These are phyloP conservation scores for Chironomus tepperi DNA, from an alignment of 1,140 invertebrate genomes.

Conservation along the genomic window DNA sequence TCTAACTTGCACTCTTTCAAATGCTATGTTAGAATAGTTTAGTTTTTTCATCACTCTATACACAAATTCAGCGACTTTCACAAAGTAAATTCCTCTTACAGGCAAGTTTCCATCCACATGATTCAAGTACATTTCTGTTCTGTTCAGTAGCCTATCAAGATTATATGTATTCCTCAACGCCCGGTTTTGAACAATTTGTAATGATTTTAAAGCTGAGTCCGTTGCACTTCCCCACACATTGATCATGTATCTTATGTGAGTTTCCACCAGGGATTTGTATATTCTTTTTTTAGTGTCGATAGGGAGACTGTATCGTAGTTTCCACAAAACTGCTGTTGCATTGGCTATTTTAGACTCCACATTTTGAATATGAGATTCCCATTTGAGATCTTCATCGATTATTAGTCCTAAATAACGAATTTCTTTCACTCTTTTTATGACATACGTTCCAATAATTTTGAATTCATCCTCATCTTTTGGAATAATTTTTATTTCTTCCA, in stretches of 20 bases:
- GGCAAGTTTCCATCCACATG: neutral
- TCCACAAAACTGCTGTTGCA: slow-evolving; percentile 26
- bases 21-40: too few species aligned
- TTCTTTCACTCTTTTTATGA: slow-evolving; percentile 25
- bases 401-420: slow-evolving; percentile 28
- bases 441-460: slow-evolving; percentile 16
- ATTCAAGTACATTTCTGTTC: neutral
- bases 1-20: too few species aligned
- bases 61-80: neutral
- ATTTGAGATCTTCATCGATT: slow-evolving; percentile 26
- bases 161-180: neutral
- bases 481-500: slow-evolving; percentile 23
- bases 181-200: neutral
- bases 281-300: slow-evolving; percentile 24
- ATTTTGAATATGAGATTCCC: slow-evolving; percentile 27
- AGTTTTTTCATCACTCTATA: too few species aligned
- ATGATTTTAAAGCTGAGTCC: neutral
- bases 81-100: neutral
- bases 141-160: neutral
- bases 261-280: slow-evolving; percentile 28
- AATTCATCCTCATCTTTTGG: neutral
- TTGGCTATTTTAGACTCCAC: slow-evolving; percentile 17
- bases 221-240: slow-evolving; percentile 17
- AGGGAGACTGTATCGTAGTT: slow-evolving; percentile 25
- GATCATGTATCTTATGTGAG: slow-evolving; percentile 27